These are phyloP conservation scores for Megamerina dolium DNA, from an alignment of 2,888 invertebrate genomes.

Conservation along the genomic window DNA sequence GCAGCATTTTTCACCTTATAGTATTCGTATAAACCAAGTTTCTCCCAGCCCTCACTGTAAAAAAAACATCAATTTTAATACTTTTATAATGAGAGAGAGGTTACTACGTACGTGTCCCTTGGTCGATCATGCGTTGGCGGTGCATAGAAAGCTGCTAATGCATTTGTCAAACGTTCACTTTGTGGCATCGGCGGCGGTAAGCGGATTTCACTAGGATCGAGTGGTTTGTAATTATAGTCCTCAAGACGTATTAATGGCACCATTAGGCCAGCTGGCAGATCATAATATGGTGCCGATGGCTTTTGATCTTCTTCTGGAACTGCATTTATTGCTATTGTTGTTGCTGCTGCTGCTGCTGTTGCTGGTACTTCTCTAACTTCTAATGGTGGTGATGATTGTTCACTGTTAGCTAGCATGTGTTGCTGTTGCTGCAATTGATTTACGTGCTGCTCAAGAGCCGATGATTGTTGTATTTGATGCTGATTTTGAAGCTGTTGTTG, in stretches of 20 bases:
- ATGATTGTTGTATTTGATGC: slow-evolving; percentile 16
- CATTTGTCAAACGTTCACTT: slow-evolving; percentile 83
- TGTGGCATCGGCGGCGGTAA: slow-evolving; percentile 94
- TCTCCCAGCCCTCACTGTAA: slow-evolving; percentile 94
- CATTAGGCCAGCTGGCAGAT: slow-evolving; percentile 95
- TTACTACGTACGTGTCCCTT: slow-evolving; percentile 68
- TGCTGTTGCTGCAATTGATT: slow-evolving; percentile 21
- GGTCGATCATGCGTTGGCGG: slow-evolving; percentile 92
- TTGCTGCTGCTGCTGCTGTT: no score
- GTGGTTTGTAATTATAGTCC: slow-evolving; percentile 80
- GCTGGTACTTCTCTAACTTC: slow-evolving; percentile 18
- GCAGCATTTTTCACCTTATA: slow-evolving; percentile 93
- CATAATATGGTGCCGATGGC: slow-evolving; percentile 92
- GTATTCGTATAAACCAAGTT: slow-evolving; percentile 93
- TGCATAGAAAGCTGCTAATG: slow-evolving; percentile 94
- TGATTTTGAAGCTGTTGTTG: slow-evolving; percentile 14
- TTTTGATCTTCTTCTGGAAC: slow-evolving; percentile 59
- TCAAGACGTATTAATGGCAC: slow-evolving; percentile 93
- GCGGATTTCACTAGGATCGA: slow-evolving; percentile 85
- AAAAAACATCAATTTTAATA: slow-evolving; percentile 8
- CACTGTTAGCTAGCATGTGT: slow-evolving; percentile 26
- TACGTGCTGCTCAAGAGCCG: slow-evolving; percentile 15
- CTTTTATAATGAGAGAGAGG: background rate
- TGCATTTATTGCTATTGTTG: slow-evolving; percentile 10
- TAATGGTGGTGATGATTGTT: slow-evolving; percentile 7